These are phyloP conservation scores for Brenthis ino DNA, from an alignment of 2,888 invertebrate species.

Conservation along the genomic window DNA sequence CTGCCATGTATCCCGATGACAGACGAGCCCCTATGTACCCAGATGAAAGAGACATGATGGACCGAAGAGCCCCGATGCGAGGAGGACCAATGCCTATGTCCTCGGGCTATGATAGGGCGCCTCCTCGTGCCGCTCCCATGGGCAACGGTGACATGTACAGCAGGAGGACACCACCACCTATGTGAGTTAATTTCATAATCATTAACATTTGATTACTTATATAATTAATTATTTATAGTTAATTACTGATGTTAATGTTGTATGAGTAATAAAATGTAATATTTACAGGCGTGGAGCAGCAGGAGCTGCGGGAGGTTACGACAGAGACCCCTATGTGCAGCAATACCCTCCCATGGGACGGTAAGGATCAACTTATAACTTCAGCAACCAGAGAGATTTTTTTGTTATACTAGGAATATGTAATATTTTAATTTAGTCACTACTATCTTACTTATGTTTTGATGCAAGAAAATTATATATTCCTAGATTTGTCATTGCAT, in stretches of 20 bases:
- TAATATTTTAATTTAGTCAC: conserved; percentile 5
- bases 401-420: conserved; percentile 21
- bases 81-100: conserved; percentile 55
- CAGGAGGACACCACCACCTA: conserved; percentile 66
- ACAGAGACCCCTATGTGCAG: conserved; percentile 74
- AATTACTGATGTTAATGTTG: neutral
- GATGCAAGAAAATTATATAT: conserved; percentile 13
- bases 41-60: conserved; percentile 69
- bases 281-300: conserved; percentile 68
- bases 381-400: conserved; percentile 39
- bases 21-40: conserved; percentile 63
- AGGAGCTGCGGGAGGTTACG: conserved; percentile 70
- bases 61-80: conserved; percentile 59
- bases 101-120: conserved; percentile 61
- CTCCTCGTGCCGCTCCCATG: conserved; percentile 61
- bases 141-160: conserved; percentile 78
- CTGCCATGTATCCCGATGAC: conserved; percentile 55
- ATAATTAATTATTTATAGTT: neutral
- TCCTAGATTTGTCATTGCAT: conserved; percentile 15
- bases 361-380: conserved; percentile 53
- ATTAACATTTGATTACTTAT: neutral
- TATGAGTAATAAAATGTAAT: neutral
- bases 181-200: conserved; percentile 53
- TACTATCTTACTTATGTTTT: neutral
- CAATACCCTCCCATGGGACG: conserved; percentile 78